Evolutionary conservation across 2,797 vertebrate species (phyloP).

Genomic region (Enteromius radiatus): DNA sequence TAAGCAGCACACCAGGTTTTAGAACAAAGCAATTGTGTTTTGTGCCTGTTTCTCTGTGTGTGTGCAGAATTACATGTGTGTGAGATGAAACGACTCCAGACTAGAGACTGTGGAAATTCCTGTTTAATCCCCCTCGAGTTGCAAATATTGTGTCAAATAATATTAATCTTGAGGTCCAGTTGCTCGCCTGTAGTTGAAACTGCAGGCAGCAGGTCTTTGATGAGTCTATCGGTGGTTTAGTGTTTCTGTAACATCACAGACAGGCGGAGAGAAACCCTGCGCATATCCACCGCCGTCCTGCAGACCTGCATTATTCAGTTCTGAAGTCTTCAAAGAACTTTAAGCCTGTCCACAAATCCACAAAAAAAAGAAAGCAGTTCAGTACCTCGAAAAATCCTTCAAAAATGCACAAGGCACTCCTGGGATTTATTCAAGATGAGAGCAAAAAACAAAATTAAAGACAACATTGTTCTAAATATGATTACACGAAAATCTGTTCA

Average conservation of each 20-base stretch:
- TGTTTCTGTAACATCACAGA: constrained; percentile 41
- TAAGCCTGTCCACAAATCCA: constrained; percentile 40
- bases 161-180: constrained; percentile 42
- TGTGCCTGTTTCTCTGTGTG: constrained; percentile 6
- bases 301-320: constrained; percentile 40
- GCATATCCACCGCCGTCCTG: constrained; percentile 19
- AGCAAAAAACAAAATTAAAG: neutral
- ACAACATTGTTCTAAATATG: constrained; percentile 32
- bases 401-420: constrained; percentile 11
- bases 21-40: constrained; percentile 15
- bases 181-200: constrained; percentile 8
- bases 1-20: constrained; percentile 9
- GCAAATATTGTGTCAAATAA: constrained; percentile 41
- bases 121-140: constrained; percentile 36
- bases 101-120: constrained; percentile 19
- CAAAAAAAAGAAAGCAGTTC: constrained; percentile 23
- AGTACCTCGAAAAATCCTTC: constrained; percentile 2
- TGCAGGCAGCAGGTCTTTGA: constrained; percentile 32
- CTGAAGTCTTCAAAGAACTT: constrained; percentile 38
- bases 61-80: constrained; percentile 18
- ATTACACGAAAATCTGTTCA: constrained; percentile 5
- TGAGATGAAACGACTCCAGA: constrained; percentile 15
- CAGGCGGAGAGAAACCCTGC: constrained; percentile 9
- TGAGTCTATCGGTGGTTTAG: constrained; percentile 37
- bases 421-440: constrained; percentile 29